A percentile compares a stretch with the other conserved stretches of the same genome.
These are phyloP conservation scores for Myripristis murdjan DNA, from an alignment of 2,797 vertebrate species.

Conservation along the genomic window DNA sequence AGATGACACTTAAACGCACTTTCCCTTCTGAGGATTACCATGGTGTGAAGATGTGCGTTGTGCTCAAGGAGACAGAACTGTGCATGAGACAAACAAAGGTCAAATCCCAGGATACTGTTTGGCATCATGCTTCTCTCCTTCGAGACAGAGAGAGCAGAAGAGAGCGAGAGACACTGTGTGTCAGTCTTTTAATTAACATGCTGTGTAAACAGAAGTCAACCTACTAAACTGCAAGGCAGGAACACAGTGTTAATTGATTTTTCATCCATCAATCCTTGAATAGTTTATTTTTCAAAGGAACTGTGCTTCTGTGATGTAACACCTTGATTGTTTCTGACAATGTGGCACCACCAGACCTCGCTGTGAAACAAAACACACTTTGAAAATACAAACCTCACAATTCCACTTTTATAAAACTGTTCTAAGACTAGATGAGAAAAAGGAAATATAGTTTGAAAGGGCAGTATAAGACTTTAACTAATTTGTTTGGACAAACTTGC, in stretches of 20 bases:
- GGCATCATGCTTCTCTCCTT: conserved; percentile 1
- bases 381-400: neutral
- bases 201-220: neutral
- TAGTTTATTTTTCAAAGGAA: too few species aligned
- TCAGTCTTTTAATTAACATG: too few species aligned
- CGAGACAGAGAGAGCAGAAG: conserved; percentile 1
- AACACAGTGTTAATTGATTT: conserved; percentile 7
- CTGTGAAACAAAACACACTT: too few species aligned
- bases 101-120: conserved; percentile 47
- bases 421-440: neutral
- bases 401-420: neutral
- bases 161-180: neutral
- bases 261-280: too few species aligned
- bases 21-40: conserved; percentile 63
- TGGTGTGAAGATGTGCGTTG: conserved; percentile 42
- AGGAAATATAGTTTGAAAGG: too few species aligned
- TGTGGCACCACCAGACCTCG: too few species aligned
- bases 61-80: conserved; percentile 42
- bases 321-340: too few species aligned
- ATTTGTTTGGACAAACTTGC: too few species aligned
- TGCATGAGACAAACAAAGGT: conserved; percentile 48
- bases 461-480: too few species aligned
- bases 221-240: neutral
- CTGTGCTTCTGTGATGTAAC: too few species aligned
- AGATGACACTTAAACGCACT: conserved; percentile 72